Evolutionary conservation across 2,888 invertebrate genomes (phyloP), one percentile per base, ranked within the genome.

Genomic region (Eupeodes luniger): DNA sequence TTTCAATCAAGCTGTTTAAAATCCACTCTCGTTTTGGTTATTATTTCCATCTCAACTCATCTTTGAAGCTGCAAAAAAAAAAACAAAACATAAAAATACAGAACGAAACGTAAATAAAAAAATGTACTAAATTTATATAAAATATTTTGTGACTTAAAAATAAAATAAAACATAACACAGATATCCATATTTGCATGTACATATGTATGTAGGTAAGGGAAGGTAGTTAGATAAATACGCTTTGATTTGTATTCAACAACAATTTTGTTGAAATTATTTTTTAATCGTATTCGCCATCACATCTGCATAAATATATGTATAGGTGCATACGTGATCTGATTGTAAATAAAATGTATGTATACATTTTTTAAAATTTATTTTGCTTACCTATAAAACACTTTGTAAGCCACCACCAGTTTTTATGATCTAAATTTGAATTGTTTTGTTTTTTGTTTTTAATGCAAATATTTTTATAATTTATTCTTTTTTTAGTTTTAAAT

Each of bases 301-400:
- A 59, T 59, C 59, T 59, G n/a, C 14, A n/a, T 47, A 40, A 40
- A 40, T 27, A 40, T 7, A 40, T 40, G 40, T 40, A 27, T 2
- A 40, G 40, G 40, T 40, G 6, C 27, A 49, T 47, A 83, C 86
- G 86, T 86, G 86, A 79, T 83, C 16, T 76, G 86, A 14, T 36
- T 83, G 34, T 47, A 36, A 34, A 34, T 47, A 69, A 6, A 36
- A 34, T 16, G 53, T 12, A 19, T 2, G 2, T n/a, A 4, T 11
- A 11, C n/a, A 57, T 1, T 47, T 47, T 64, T 44, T 64, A 47
- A 47, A 4, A 11, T 47, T n/a, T 16, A 51, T 11, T 85, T 49
- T 77, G 67, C 61, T 66, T 75, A 27, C 27, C 27, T 27, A 57
- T 47, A 44, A 47, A 57, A 40, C 19, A 44, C 9, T 44, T 27